Conservation (phyloP, 2,113 vertebrate species). For the Cettia cetti region DNA sequence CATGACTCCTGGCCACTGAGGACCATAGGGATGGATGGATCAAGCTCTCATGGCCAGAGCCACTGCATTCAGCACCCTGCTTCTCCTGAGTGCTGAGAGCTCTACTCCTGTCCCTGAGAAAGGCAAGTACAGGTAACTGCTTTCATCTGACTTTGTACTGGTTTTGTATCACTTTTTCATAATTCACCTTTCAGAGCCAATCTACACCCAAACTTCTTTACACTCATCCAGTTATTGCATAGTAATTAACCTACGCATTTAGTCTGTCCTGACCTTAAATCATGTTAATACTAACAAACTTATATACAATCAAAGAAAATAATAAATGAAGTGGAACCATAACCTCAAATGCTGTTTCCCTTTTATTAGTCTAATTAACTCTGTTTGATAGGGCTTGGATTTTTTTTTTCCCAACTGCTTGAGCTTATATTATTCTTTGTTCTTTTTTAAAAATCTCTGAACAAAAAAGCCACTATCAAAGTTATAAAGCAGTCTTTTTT, state of each 20-base stretch:
- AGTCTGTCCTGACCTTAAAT: not conserved
- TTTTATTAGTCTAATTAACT: not conserved
- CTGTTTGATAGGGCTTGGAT: not conserved
- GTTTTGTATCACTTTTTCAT: not conserved
- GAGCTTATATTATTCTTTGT: not conserved
- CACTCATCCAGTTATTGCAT: not conserved
- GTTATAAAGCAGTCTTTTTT: not conserved
- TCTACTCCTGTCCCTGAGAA: not conserved
- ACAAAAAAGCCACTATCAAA: not conserved
- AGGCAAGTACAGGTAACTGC: not conserved
- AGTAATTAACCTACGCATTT: not conserved
- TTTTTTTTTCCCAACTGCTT: not conserved
- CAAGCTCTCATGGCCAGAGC: not conserved
- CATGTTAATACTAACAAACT: not conserved
- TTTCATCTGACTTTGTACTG: not conserved
- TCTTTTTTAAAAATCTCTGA: not conserved
- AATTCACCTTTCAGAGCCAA: not conserved
- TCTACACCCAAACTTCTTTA: not conserved
- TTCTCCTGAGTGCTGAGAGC: not conserved
- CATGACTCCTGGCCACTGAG: not conserved
- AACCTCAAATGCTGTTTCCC: not conserved
- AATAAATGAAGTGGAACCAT: not conserved
- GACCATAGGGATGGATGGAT: not conserved
- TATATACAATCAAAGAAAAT: not conserved
- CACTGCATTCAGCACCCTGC: rapidly evolving